These are phyloP conservation scores for Ichneumoninae sp. DNA, from an alignment of 2,888 invertebrate species.

Conservation along the genomic window DNA sequence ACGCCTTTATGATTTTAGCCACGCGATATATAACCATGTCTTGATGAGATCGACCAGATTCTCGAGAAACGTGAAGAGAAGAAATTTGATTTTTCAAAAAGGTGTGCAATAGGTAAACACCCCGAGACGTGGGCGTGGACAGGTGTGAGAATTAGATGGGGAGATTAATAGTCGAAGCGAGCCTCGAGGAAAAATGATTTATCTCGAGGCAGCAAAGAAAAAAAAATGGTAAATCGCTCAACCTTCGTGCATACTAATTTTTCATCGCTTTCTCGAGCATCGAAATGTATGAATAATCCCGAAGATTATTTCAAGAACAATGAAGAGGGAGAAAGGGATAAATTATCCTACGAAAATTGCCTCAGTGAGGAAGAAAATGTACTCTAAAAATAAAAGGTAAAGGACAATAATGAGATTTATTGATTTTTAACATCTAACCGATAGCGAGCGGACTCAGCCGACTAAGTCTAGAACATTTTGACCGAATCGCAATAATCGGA, in stretches of 20 bases:
- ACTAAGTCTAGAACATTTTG: too few relatives aligned
- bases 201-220: conserved; percentile 20
- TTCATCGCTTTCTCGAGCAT: conserved; percentile 44
- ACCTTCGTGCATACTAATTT: conserved; percentile 49
- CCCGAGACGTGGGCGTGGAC: conserved; percentile 22
- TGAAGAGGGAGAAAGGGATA: conserved; percentile 19
- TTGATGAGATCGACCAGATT: not conserved
- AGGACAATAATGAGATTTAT: not conserved
- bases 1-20: too few relatives aligned
- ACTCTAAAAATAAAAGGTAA: not conserved
- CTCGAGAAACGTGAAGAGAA: not conserved
- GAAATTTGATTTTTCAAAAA: not conserved
- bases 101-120: conserved; percentile 5
- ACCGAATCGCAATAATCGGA: too few relatives aligned
- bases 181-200: conserved; percentile 41
- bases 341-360: conserved; percentile 5
- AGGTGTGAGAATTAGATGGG: conserved; percentile 51
- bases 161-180: conserved; percentile 58
- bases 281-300: conserved; percentile 21
- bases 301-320: conserved; percentile 4
- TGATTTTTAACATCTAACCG: not conserved
- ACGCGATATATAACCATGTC: not conserved
- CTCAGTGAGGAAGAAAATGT: not conserved
- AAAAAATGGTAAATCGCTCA: conserved; percentile 17
- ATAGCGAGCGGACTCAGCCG: too few relatives aligned